These are phyloP conservation scores for Nycticebus coucang DNA, from an alignment of 2,113 vertebrate genomes.

Conservation along the genomic window DNA sequence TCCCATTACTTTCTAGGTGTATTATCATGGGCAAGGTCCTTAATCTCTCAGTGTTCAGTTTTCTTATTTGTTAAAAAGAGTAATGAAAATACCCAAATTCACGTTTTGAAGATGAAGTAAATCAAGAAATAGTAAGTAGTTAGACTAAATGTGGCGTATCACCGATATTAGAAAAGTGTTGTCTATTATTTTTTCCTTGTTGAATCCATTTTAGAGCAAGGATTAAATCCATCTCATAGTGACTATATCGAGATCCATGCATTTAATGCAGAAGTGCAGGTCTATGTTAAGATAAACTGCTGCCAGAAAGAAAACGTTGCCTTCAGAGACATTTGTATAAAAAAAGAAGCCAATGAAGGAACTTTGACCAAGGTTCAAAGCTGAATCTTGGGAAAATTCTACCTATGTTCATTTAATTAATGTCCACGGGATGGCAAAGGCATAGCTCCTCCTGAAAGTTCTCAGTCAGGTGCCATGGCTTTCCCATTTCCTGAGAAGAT, in stretches of 20 bases:
- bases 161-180: background rate
- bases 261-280: background rate
- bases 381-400: background rate
- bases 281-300: background rate
- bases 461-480: background rate
- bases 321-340: background rate
- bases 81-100: background rate
- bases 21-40: background rate
- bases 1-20: background rate
- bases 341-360: background rate
- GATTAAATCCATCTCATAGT: background rate
- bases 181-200: background rate
- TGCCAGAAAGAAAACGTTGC: background rate
- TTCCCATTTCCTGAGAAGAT: background rate
- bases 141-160: background rate
- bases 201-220: background rate
- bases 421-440: background rate
- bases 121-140: background rate
- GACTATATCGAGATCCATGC: background rate
- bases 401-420: background rate
- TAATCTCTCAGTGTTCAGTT: background rate
- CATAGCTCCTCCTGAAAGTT: background rate
- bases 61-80: background rate
- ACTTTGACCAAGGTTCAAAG: background rate
- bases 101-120: background rate